Evolutionary conservation across 2,888 invertebrate genomes (phyloP).

Genomic region (Lissocephala sabroskyi): DNA sequence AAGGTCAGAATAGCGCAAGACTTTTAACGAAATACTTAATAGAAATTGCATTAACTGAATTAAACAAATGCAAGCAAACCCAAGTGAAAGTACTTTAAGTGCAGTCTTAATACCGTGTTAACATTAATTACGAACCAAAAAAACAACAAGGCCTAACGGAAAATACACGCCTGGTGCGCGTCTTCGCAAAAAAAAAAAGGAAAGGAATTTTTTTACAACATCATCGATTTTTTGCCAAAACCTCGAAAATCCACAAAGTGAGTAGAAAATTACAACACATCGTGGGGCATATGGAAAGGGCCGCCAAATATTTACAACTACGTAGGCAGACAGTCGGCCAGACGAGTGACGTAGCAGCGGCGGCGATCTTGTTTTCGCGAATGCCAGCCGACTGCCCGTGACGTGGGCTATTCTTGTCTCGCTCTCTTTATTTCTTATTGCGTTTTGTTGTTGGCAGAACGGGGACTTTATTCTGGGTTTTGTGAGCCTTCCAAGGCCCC

Average conservation of each 20-base stretch:
- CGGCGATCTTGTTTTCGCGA: not conserved
- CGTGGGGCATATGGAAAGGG: not conserved
- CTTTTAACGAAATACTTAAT: no score
- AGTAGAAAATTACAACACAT: not conserved
- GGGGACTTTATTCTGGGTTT: conserved; percentile 13
- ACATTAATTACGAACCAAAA: not conserved
- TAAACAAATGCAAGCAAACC: no score
- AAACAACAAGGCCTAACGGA: no score
- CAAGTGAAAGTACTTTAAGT: no score
- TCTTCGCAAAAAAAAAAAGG: not conserved
- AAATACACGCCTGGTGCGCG: no score
- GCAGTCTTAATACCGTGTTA: no score
- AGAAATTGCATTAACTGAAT: no score
- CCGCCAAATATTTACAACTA: conserved; percentile 2
- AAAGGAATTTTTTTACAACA: not conserved
- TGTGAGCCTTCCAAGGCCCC: conserved; percentile 14
- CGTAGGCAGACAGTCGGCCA: no score
- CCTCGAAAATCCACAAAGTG: conserved; percentile 11
- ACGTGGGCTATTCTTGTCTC: no score
- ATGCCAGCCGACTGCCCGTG: not conserved
- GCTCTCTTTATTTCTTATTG: conserved; percentile 7
- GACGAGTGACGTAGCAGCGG: no score
- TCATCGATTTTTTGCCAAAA: conserved; percentile 39
- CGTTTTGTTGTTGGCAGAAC: conserved; percentile 2
- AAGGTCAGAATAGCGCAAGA: no score